Conservation (phyloP, 1,140 invertebrate genomes). For the Carposina sasakii region DNA sequence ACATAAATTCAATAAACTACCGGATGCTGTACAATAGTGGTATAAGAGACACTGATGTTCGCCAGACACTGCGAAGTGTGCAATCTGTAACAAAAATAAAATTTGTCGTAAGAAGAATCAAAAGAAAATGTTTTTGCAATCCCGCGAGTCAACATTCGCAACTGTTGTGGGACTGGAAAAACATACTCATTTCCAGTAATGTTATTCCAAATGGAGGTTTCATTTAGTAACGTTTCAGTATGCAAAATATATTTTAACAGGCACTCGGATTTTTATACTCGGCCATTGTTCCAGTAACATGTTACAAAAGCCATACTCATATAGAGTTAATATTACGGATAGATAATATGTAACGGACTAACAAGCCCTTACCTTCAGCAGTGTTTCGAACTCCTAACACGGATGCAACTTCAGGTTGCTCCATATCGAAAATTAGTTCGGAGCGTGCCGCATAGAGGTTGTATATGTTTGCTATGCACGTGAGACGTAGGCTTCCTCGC, state of each 20-base stretch:
- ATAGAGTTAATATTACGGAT: too few relatives aligned
- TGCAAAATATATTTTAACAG: too few relatives aligned
- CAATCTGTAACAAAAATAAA: slow-evolving; percentile 32
- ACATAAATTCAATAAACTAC: slow-evolving; percentile 23
- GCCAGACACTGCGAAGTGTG: slow-evolving; percentile 18
- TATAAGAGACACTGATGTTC: slow-evolving; percentile 25
- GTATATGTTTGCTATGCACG: slow-evolving; percentile 79
- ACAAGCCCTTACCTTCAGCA: slow-evolving; percentile 56
- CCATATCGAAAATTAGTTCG: slow-evolving; percentile 76
- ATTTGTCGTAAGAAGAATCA: slow-evolving; percentile 2
- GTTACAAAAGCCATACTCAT: too few relatives aligned
- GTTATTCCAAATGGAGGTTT: too few relatives aligned
- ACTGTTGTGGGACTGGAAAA: too few relatives aligned
- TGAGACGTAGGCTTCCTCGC: slow-evolving; percentile 75
- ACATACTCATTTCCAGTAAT: too few relatives aligned
- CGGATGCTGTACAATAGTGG: slow-evolving; percentile 31
- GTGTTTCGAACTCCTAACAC: slow-evolving; percentile 73
- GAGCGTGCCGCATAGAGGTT: slow-evolving; percentile 74
- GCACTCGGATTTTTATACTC: too few relatives aligned
- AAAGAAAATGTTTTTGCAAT: too few relatives aligned
- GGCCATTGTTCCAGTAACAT: too few relatives aligned
- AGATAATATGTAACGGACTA: too few relatives aligned
- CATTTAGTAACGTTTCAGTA: too few relatives aligned
- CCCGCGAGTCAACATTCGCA: too few relatives aligned
- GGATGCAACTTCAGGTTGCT: slow-evolving; percentile 79